These are phyloP conservation scores for Neolamprologus brichardi DNA, from an alignment of 2,113 vertebrate species.

Conservation along the genomic window DNA sequence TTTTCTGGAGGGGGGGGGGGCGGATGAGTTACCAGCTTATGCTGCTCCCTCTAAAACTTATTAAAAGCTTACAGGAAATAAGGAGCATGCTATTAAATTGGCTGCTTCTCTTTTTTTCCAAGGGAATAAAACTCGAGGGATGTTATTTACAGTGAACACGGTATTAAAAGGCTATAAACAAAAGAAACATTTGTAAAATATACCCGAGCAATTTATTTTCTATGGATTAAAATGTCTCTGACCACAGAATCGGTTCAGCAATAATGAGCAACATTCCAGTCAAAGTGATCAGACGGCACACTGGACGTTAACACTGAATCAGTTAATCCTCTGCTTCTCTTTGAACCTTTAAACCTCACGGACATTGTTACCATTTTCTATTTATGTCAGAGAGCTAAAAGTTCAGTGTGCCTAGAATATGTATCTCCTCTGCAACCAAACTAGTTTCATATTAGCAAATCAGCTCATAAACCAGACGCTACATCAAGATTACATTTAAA, in stretches of 20 bases:
- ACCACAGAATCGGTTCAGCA: not conserved
- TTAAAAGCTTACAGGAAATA: conserved; percentile 4
- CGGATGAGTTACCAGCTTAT: not conserved
- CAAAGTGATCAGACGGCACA: not conserved
- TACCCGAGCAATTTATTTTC: not conserved
- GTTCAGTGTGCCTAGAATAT: not conserved
- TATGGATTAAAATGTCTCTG: not conserved
- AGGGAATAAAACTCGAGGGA: not conserved
- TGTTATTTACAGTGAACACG: not conserved
- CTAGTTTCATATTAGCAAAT: not conserved
- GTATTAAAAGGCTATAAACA: not conserved
- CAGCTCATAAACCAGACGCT: not conserved
- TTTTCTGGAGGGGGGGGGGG: not conserved
- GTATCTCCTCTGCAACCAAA: not conserved
- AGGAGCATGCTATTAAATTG: not conserved
- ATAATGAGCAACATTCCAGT: not conserved
- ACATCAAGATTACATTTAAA: not conserved
- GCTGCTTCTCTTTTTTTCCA: not conserved
- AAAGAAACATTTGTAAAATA: not conserved
- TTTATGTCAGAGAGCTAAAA: not conserved
- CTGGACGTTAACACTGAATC: not conserved
- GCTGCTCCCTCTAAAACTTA: not conserved
- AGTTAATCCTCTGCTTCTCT: not conserved
- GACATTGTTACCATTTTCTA: not conserved
- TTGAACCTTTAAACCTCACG: not conserved